Base-by-base conservation (phyloP, 2,888 invertebrate genomes). In the Pandemis heparana region DNA sequence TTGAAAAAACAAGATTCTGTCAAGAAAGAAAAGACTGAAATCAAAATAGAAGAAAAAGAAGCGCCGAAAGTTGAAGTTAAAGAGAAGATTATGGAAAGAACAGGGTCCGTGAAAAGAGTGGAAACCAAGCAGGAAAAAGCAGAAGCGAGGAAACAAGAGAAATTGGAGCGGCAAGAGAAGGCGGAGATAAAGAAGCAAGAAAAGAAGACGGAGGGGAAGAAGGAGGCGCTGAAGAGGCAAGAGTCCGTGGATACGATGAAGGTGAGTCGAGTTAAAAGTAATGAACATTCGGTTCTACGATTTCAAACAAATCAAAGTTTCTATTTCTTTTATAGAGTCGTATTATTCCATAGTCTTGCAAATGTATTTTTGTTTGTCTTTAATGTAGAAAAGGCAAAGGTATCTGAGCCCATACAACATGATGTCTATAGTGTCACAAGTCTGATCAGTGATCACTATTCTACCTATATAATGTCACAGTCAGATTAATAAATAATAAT, bases 211-310 rank as follows among this genome's bases (percentile, higher is more conserved):
- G 56, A 68, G 77, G 77, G 0, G 91, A 92, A 77, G 88, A 10
- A 92, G 90, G 82, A 83, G 89, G 83, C 83, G 76, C 53, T 79
- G 77, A 2, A 92, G 91, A 77, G 88, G 59, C 77, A 79, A 70
- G 94, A 94, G 68, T 93, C 94, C 71, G 85, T 92, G 75, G 94
- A 94, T 79, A 80, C 81, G 23, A 85, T 83, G 76, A 93, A 92
- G 89, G 94, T 94, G 76, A 48, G 43, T 53, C 41, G 23, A 32
- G 23, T 32, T 32, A 32, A 23, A 23, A 23, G 23, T 32, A 32
- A 4, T 32, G 23, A 32, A 32, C 23, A 32, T 32, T 32, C 23
- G 23, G 23, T 2, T 32, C 2, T 23, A 23, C 23, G 23, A 23
- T 23, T 23, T 23, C 23, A 23, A 32, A 32, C 23, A 32, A 32